phyloP scores from a whole-genome alignment of 2,113 vertebrate genomes.

The Xyliphius kryptos region DNA sequence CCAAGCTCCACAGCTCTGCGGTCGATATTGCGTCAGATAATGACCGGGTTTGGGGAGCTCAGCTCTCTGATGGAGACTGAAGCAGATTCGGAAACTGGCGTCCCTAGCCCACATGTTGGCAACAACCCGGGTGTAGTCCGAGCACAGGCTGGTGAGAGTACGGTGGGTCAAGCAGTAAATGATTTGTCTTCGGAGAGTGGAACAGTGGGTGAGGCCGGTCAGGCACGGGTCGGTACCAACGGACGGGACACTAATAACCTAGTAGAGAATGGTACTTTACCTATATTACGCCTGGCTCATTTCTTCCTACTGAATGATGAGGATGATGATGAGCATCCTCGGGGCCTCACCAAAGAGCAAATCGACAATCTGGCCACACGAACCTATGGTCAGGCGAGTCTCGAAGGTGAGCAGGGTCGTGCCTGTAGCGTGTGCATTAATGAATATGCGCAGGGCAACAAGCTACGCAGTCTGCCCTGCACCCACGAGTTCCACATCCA shows the following conservation, averaged over 20 bases:
- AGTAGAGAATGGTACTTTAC: conserved; percentile 80
- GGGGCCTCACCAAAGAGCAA: conserved; percentile 94
- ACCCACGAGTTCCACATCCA: conserved; percentile 92
- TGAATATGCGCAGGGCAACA: conserved; percentile 88
- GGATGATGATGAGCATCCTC: conserved; percentile 72
- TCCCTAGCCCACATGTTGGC: conserved; percentile 46
- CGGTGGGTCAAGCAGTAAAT: conserved; percentile 31
- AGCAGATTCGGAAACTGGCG: conserved; percentile 68
- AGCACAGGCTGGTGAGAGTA: conserved; percentile 41
- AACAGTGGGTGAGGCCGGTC: conserved; percentile 48
- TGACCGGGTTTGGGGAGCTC: conserved; percentile 89
- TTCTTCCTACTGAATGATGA: conserved; percentile 89
- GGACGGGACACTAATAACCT: conserved; percentile 74
- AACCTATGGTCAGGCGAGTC: conserved; percentile 76
- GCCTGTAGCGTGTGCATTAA: conserved; percentile 93
- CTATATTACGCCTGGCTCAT: conserved; percentile 84
- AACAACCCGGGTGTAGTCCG: conserved; percentile 41
- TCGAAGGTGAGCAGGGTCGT: conserved; percentile 76
- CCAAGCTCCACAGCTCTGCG: conserved; percentile 82
- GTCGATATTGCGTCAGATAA: conserved; percentile 87
- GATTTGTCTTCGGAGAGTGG: conserved; percentile 45
- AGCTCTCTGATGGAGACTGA: conserved; percentile 89
- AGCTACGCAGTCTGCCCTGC: conserved; percentile 86
- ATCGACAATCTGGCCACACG: conserved; percentile 92
- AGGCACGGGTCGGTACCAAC: conserved; percentile 36